Percentiles rank a stretch among this genome's conserved stretches.
These are phyloP conservation scores for Spea bombifrons DNA, from an alignment of 2,113 vertebrate species.

Conservation along the genomic window DNA sequence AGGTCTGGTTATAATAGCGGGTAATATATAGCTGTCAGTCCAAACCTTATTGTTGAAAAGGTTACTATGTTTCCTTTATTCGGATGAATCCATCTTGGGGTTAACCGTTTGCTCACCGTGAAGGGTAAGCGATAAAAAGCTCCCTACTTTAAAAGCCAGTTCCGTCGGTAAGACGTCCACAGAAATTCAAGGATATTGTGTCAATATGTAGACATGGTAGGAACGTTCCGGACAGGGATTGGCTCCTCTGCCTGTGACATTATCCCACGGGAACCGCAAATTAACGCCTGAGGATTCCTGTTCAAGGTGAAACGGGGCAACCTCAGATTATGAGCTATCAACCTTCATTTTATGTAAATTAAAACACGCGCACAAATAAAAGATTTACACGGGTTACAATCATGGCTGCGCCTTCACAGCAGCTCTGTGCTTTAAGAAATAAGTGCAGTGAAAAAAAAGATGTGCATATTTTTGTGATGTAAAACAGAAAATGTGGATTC, in stretches of 20 bases:
- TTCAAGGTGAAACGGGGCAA: background rate
- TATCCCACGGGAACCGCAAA: background rate
- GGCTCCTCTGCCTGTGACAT: background rate
- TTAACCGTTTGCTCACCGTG: background rate
- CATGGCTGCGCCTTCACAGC: background rate
- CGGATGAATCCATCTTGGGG: conserved; percentile 6
- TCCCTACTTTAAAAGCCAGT: too few species aligned
- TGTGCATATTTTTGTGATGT: too few species aligned
- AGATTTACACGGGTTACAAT: background rate
- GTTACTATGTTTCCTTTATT: conserved; percentile 21
- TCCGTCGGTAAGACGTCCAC: too few species aligned
- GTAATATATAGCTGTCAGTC: conserved; percentile 20
- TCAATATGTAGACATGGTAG: background rate
- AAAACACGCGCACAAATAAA: background rate
- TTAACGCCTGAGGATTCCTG: background rate
- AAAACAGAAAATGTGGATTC: too few species aligned
- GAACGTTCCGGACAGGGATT: background rate
- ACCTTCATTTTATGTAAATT: conserved; percentile 3
- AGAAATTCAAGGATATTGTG: background rate
- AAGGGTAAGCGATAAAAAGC: background rate
- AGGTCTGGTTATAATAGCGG: conserved; percentile 38
- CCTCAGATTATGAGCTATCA: background rate
- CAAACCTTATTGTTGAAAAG: conserved; percentile 25
- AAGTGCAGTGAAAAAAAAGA: background rate
- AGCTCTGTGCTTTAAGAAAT: background rate